A percentile compares a stretch with the other conserved stretches of the same genome.
Evolutionary conservation across 2,797 vertebrate genomes (phyloP).

Genomic region (Anniella stebbinsi): DNA sequence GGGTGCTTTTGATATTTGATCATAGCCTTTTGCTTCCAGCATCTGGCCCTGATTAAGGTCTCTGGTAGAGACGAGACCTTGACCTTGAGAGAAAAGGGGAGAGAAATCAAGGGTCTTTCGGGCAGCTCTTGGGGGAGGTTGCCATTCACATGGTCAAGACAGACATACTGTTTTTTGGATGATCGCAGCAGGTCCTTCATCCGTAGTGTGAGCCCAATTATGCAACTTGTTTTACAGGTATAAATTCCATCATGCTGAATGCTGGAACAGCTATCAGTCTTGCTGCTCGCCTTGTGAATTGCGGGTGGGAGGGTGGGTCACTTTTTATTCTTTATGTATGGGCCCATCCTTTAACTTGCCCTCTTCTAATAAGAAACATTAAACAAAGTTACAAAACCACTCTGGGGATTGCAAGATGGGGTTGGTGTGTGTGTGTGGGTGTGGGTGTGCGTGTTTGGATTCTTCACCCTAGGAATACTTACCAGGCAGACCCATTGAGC

Average conservation of each 20-base stretch:
- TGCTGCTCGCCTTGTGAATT: neutral
- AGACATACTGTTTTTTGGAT: neutral
- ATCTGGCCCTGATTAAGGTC: slow-evolving; percentile 58
- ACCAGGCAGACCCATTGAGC: neutral
- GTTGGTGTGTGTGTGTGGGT: too few species aligned
- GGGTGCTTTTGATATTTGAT: slow-evolving; percentile 66
- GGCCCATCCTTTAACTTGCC: neutral
- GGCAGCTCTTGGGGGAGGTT: slow-evolving; percentile 12
- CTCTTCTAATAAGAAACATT: neutral
- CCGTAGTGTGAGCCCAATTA: neutral
- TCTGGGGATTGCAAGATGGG: neutral
- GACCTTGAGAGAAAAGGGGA: slow-evolving; percentile 29
- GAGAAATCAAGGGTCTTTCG: neutral
- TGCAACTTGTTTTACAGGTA: neutral
- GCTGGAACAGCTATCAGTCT: neutral
- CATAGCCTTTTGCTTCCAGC: slow-evolving; percentile 56
- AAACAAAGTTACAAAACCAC: neutral
- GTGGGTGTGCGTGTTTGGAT: too few species aligned
- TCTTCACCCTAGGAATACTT: neutral
- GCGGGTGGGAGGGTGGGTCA: neutral
- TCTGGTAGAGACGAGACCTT: slow-evolving; percentile 48
- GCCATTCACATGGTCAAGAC: neutral
- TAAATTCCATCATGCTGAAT: neutral
- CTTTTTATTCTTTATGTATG: neutral
- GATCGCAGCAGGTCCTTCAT: neutral